Percentiles rank a stretch among this genome's conserved stretches.
Evolutionary conservation across 35 echinoderm and acorn worm genomes (phyloP).

Genomic region (Heliocidaris tuberculata): DNA sequence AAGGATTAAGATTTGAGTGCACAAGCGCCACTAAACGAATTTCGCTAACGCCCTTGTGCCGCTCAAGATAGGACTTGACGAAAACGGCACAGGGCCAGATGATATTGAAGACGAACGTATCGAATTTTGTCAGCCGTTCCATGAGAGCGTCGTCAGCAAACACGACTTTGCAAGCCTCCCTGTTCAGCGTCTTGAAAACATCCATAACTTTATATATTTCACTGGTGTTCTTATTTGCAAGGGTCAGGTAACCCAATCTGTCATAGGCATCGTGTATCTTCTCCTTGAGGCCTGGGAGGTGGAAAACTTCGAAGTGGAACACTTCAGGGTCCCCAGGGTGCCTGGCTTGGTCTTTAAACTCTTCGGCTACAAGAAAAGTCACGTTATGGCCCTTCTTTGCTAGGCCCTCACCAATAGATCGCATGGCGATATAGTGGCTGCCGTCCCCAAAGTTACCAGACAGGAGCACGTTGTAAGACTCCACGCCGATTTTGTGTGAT

Average conservation of each 20-base stretch:
- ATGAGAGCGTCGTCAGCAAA: not conserved
- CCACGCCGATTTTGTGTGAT: not conserved
- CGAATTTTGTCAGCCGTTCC: not conserved
- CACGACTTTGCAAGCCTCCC: not conserved
- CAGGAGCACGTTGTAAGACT: constrained; percentile 5
- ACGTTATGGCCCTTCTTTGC: constrained; percentile 17
- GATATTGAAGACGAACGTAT: constrained; percentile 4
- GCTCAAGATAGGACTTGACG: constrained; percentile 26
- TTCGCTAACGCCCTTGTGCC: not conserved
- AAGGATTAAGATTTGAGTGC: not conserved
- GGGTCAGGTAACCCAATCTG: not conserved
- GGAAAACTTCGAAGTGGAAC: constrained; percentile 6
- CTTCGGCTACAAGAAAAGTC: constrained; percentile 4
- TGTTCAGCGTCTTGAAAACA: not conserved
- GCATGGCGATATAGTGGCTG: constrained; percentile 11
- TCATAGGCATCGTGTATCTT: not conserved
- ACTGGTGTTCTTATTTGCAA: not conserved
- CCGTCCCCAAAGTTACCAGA: constrained; percentile 12
- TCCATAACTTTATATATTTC: not conserved
- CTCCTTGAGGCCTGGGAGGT: not conserved
- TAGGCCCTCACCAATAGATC: not conserved
- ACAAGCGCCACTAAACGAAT: not conserved
- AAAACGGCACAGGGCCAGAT: constrained; percentile 15
- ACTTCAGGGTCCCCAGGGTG: not conserved
- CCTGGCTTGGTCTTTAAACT: not conserved